phyloP scores from a whole-genome alignment of 1,140 invertebrate genomes.

The Trissolcus basalis region DNA sequence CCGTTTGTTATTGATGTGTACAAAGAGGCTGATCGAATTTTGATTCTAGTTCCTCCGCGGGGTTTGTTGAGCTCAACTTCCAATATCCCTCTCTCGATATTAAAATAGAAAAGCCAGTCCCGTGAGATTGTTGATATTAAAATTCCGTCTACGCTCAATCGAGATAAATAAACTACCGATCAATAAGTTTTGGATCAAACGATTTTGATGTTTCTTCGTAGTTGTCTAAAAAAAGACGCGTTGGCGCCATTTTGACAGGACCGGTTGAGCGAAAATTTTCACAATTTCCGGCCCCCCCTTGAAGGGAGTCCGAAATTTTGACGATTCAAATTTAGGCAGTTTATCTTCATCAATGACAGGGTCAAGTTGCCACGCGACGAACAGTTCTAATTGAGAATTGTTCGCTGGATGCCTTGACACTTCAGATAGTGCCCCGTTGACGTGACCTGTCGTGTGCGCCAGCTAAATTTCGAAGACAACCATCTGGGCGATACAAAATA shows the following conservation, averaged over 20 bases:
- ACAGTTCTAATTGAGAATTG: slow-evolving; percentile 48
- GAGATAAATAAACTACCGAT: slow-evolving; percentile 45
- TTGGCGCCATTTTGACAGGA: no score
- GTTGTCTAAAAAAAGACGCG: slow-evolving; percentile 30
- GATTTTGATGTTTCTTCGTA: slow-evolving; percentile 8
- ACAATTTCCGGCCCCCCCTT: no score
- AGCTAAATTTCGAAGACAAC: neutral
- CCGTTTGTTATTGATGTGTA: neutral
- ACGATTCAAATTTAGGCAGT: neutral
- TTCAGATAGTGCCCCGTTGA: slow-evolving; percentile 17
- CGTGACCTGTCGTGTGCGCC: neutral
- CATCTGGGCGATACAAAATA: neutral
- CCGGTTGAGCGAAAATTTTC: no score
- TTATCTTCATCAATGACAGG: neutral
- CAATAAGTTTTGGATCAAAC: slow-evolving; percentile 20
- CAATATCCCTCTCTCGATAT: slow-evolving; percentile 18
- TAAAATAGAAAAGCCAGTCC: slow-evolving; percentile 19
- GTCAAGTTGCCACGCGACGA: slow-evolving; percentile 2
- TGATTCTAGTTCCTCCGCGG: neutral
- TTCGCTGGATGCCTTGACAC: slow-evolving; percentile 35
- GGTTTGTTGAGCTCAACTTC: neutral
- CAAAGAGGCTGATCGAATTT: slow-evolving; percentile 4
- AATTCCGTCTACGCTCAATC: slow-evolving; percentile 30
- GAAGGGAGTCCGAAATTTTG: neutral
- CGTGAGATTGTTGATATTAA: slow-evolving; percentile 44